Percentiles rank a stretch among this genome's conserved stretches.
phyloP scores from a whole-genome alignment of 1,140 invertebrate species.

The Frieseomelitta varia region DNA sequence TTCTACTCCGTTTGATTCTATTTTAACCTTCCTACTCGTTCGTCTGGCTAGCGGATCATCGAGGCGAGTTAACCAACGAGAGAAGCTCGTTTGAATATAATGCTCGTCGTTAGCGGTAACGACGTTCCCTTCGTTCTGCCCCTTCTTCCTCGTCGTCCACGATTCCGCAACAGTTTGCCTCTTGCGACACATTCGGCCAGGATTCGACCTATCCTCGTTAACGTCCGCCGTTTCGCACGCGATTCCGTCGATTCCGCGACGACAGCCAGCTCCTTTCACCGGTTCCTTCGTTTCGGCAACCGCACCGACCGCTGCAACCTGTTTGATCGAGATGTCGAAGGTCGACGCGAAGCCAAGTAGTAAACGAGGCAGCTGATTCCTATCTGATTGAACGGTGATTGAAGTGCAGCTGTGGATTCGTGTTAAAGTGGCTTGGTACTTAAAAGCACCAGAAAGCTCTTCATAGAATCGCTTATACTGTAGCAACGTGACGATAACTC shows the following conservation, averaged over 20 bases:
- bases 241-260: slow-evolving; percentile 48
- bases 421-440: too few relatives aligned
- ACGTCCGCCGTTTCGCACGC: slow-evolving; percentile 51
- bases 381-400: slow-evolving; percentile 1
- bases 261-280: slow-evolving; percentile 9
- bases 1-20: neutral
- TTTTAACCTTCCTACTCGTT: neutral
- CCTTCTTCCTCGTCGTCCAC: slow-evolving; percentile 31
- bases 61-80: slow-evolving; percentile 39
- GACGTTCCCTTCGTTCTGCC: slow-evolving; percentile 15
- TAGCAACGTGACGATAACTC: too few relatives aligned
- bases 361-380: neutral
- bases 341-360: neutral
- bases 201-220: slow-evolving; percentile 56
- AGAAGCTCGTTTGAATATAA: slow-evolving; percentile 61
- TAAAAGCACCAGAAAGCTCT: too few relatives aligned
- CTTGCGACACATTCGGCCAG: slow-evolving; percentile 52
- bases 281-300: neutral
- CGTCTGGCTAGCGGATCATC: slow-evolving; percentile 16
- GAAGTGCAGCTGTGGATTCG: too few relatives aligned
- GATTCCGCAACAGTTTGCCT: slow-evolving; percentile 64
- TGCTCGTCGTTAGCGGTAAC: slow-evolving; percentile 47
- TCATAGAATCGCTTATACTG: too few relatives aligned
- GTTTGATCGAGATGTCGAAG: slow-evolving; percentile 19
- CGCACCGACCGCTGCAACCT: neutral